Evolutionary conservation across 2,113 vertebrate genomes (phyloP), one percentile per base, ranked within the genome.

Genomic region (Vimba vimba): DNA sequence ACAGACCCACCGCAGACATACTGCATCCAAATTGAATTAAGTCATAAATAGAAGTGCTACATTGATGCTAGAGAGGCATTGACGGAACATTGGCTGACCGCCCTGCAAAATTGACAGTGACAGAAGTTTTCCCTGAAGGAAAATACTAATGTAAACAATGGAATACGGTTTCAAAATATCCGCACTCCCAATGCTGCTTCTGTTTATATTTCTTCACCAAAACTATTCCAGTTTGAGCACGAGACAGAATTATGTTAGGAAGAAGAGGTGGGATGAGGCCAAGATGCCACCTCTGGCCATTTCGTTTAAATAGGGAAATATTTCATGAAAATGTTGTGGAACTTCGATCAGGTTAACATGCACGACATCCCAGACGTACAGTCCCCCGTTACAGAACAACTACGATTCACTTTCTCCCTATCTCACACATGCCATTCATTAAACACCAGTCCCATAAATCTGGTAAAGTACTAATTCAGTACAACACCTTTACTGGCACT

Each of bases 51-150:
- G 87, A 74, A 57, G 59, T 75, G 64, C 83, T 87, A 80, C 86
- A 81, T 15, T 71, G 87, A 74, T 52, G 25, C 84, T 91, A 90
- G 85, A 85, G 74, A 93, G 91, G 91, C 92, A 94, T 93, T 93
- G 93, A 94, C 91, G 91, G 87, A 83, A 92, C 79, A 86, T 91
- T 92, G 93, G 91, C 91, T 12, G 86, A 85, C 0, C 55, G 91
- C 90, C 91, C 85, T 88, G 55, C 91, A 87, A 91, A 94, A 94
- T 93, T 94, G 92, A 90, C 92, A 92, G 91, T 92, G 94, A 94
- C 94, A 94, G 94, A 93, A 92, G 92, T 93, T 93, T 94, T 94
- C 94, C 93, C 93, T 90, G 68, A 91, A 92, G 94, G 90, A 90
- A 90, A 93, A 94, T 93, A 92, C 93, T 91, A 94, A 93, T 92